Base-by-base conservation (phyloP, 1,140 invertebrate species). In the Drosophila tsacasi region DNA sequence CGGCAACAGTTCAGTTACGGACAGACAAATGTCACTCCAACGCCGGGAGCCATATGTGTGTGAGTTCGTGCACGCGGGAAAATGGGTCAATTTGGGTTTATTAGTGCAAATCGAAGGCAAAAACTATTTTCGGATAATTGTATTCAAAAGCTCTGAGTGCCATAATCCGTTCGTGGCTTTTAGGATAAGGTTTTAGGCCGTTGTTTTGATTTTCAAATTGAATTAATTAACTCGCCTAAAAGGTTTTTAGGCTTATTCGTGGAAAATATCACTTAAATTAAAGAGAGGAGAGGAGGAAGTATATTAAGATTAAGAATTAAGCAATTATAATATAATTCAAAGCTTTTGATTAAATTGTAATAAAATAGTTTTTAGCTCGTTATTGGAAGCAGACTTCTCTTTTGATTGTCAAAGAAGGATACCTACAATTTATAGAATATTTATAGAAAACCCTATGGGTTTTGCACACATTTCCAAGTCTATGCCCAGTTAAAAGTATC, bases 1-100 rank as follows among this genome's bases (percentile, higher is more conserved):
- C 59, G 75, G 79, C 79, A 85, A 83, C 65, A 79, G 79, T 83
- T 87, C 75, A 72, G 69, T 68, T 83, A 25, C 79, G 77, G 65
- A 82, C 67, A 64, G 82, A 85, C 83, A 79, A 85, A 83, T 85
- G 80, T 73, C 71, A 73, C 69, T 73, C 46, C 37, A 73, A 25
- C 12, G 13, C 67, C 68, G 44, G 61, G 30, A 50, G 32, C 67
- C 32, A 23, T 27, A 19, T 62, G 42, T 42, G 54, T 46, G 55
- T 30, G 60, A 47, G 63, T 58, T 50, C 66, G 77, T 62, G 46
- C 79, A 52, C 23, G 55, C 39, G 35, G 46, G 10, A 13, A 73
- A 74, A 74, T 74, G 47, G 74, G 72, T 80, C 71, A 52, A 74
- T 73, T 74, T 61, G 39, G 55, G 55, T 73, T 57, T 76, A 75